Percentiles rank a stretch among this genome's conserved stretches.
Evolutionary conservation across 1,140 invertebrate genomes (phyloP).

Genomic region (Pseudomyrmex sp.): DNA sequence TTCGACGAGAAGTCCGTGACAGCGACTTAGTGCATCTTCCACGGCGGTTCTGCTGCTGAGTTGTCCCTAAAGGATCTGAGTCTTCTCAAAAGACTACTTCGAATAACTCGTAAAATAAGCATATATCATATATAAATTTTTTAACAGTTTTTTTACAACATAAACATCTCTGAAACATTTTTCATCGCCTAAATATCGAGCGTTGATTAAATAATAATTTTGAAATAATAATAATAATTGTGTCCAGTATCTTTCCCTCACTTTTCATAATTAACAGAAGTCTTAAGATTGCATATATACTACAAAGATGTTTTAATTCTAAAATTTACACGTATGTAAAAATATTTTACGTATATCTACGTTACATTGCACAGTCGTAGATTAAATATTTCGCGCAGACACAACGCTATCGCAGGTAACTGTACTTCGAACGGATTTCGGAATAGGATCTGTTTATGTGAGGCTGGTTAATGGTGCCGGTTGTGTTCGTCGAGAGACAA

Average conservation of each 20-base stretch:
- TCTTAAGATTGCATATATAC: not conserved
- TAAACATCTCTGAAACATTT: constrained; percentile 14
- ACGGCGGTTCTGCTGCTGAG: not conserved
- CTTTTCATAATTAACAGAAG: not conserved
- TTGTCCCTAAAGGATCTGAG: not conserved
- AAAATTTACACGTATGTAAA: not conserved
- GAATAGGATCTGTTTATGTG: constrained; percentile 36
- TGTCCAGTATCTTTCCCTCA: not conserved
- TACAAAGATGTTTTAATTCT: constrained; percentile 14
- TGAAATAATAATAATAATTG: not conserved
- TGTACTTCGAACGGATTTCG: constrained; percentile 35
- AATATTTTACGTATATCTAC: not conserved
- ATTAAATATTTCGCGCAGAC: constrained; percentile 19
- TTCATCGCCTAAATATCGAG: not conserved
- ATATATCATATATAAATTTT: constrained; percentile 3
- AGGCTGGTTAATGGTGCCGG: constrained; percentile 50
- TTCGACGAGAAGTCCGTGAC: constrained; percentile 38
- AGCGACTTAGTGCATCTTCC: constrained; percentile 25
- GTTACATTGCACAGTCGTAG: not conserved
- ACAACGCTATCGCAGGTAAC: constrained; percentile 24
- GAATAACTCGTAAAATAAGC: not conserved
- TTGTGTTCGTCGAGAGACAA: constrained; percentile 45
- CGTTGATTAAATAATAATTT: not conserved
- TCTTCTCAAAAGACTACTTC: not conserved
- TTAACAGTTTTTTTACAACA: not conserved